Evolutionary conservation across 2,888 invertebrate genomes (phyloP).

Genomic region (Calliphora vomitoria): DNA sequence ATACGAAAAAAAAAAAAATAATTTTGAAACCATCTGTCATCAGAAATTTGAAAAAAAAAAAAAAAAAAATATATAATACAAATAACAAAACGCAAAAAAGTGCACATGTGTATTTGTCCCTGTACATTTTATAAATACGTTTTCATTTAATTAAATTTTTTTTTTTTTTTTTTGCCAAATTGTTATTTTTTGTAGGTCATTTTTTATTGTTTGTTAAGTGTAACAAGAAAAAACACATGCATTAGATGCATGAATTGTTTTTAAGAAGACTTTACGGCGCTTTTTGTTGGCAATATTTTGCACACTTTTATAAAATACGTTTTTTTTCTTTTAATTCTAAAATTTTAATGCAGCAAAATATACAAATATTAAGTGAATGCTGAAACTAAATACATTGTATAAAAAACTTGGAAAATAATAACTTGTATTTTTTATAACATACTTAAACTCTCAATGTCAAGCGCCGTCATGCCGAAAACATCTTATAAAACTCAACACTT

Average conservation of each 20-base stretch:
- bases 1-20: conserved; percentile 27
- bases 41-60: conserved; percentile 38
- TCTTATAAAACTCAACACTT: conserved; percentile 26
- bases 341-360: background rate
- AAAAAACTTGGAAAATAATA: conserved; percentile 4
- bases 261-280: conserved; percentile 63
- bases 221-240: conserved; percentile 31
- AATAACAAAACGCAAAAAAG: conserved; percentile 21
- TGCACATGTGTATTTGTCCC: conserved; percentile 5
- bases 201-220: conserved; percentile 42
- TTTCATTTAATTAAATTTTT: background rate
- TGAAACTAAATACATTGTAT: conserved; percentile 8
- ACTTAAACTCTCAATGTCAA: conserved; percentile 52
- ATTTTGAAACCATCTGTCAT: conserved; percentile 64
- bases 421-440: background rate
- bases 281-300: conserved; percentile 5
- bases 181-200: conserved; percentile 61
- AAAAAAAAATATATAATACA: conserved; percentile 20
- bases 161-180: conserved; percentile 46
- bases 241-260: conserved; percentile 43
- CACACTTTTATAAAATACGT: background rate
- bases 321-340: background rate
- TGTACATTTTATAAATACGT: background rate
- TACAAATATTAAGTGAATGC: background rate
- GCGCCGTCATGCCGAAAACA: conserved; percentile 53